Conservation (phyloP, 2,797 vertebrate species). For the Sphenodon punctatus region DNA sequence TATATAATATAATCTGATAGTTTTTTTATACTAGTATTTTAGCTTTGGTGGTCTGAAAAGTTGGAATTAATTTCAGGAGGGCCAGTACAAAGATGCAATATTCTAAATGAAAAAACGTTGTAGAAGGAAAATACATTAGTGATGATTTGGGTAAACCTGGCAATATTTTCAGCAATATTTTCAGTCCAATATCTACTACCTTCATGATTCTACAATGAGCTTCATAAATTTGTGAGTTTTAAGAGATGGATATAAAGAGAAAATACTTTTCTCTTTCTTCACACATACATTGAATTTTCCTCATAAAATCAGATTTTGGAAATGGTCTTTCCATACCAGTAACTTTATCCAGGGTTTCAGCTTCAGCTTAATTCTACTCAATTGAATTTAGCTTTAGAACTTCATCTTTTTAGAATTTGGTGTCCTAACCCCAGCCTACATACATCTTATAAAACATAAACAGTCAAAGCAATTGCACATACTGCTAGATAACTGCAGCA, state of each 20-base stretch:
- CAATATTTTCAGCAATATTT: conserved; percentile 34
- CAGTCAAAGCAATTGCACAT: conserved; percentile 30
- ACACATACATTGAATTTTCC: neutral
- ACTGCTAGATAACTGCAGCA: conserved; percentile 2
- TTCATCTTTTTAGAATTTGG: conserved; percentile 31
- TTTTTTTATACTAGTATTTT: neutral
- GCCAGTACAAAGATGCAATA: conserved; percentile 32
- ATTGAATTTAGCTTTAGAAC: conserved; percentile 35
- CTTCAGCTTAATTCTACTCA: conserved; percentile 38
- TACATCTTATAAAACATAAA: conserved; percentile 22
- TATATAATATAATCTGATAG: neutral
- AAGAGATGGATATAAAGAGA: conserved; percentile 14
- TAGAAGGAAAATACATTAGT: conserved; percentile 25
- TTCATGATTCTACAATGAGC: neutral
- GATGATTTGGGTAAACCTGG: conserved; percentile 38
- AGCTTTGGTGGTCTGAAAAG: conserved; percentile 22
- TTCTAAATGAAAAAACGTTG: conserved; percentile 23
- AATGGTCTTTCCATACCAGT: conserved; percentile 32
- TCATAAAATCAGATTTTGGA: conserved; percentile 35
- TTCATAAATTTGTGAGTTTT: neutral
- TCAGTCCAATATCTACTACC: conserved; percentile 6
- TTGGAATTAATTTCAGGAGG: conserved; percentile 35
- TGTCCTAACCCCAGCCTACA: conserved; percentile 23
- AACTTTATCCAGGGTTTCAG: conserved; percentile 45
- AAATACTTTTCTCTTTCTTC: neutral